Evolutionary conservation across 2,113 vertebrate genomes (phyloP).

Genomic region (Cheilinus undulatus): DNA sequence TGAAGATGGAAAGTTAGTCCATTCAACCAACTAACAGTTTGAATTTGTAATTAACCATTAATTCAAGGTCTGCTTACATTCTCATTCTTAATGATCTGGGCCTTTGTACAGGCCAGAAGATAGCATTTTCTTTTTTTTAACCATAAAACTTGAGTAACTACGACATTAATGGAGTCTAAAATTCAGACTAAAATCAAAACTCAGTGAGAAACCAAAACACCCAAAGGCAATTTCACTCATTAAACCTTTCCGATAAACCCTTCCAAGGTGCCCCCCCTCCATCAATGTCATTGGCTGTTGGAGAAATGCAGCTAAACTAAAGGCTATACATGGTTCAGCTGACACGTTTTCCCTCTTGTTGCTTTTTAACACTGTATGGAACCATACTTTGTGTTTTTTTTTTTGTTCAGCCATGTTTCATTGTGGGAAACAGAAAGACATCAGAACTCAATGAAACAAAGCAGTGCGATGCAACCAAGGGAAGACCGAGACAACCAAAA

Average conservation of each 20-base stretch:
- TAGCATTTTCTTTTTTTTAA: background rate
- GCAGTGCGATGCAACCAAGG: constrained; percentile 46
- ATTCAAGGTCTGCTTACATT: constrained; percentile 14
- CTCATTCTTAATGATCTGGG: background rate
- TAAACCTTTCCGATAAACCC: no score
- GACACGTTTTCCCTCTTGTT: constrained; percentile 41
- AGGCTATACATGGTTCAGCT: constrained; percentile 47
- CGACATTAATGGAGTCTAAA: constrained; percentile 19
- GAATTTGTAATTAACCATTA: constrained; percentile 16
- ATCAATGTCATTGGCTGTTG: constrained; percentile 28
- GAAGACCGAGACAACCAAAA: constrained; percentile 69
- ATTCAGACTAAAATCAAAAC: background rate
- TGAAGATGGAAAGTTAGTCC: constrained; percentile 26
- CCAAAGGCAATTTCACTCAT: no score
- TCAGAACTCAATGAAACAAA: constrained; percentile 54
- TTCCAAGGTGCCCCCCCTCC: constrained; percentile 5
- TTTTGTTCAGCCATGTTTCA: constrained; percentile 62
- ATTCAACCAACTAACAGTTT: constrained; percentile 13
- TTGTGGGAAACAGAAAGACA: constrained; percentile 73
- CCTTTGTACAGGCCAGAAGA: background rate
- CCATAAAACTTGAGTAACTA: constrained; percentile 13
- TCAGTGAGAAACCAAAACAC: no score
- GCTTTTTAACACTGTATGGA: constrained; percentile 60
- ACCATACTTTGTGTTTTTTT: constrained; percentile 62
- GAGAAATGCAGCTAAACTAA: constrained; percentile 41